Conservation (phyloP, 2,888 invertebrate genomes). For the Drosophila paracracens region DNA sequence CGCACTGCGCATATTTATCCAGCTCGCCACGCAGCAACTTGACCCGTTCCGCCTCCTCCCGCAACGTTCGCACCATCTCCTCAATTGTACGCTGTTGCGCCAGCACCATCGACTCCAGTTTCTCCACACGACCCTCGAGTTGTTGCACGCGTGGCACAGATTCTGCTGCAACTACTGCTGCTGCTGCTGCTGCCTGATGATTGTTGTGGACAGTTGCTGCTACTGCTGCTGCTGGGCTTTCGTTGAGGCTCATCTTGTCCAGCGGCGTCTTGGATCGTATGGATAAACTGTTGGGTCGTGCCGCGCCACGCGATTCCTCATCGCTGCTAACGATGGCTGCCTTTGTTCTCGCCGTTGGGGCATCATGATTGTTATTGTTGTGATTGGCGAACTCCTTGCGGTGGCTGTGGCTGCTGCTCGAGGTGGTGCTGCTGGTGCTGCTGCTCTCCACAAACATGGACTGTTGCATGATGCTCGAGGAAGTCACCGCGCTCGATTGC, state of each 20-base stretch:
- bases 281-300: conserved; percentile 81
- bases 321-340: conserved; percentile 55
- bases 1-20: conserved; percentile 89
- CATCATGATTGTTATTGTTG: conserved; percentile 48
- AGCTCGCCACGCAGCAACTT: conserved; percentile 88
- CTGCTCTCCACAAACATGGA: conserved; percentile 75
- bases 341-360: conserved; percentile 44
- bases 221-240: conserved; percentile 36
- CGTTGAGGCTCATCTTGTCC: conserved; percentile 34
- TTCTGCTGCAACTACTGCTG: conserved; percentile 9
- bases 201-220: conserved; percentile 36
- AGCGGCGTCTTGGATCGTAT: conserved; percentile 84
- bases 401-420: conserved; percentile 55
- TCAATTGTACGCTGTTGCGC: conserved; percentile 87
- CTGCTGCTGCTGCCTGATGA: conserved; percentile 37
- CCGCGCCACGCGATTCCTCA: conserved; percentile 77
- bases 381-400: conserved; percentile 45
- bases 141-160: conserved; percentile 73
- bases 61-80: conserved; percentile 87
- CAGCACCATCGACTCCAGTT: conserved; percentile 82
- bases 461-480: conserved; percentile 78
- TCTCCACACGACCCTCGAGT: conserved; percentile 82
- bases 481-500: conserved; percentile 81
- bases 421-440: conserved; percentile 40
- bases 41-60: conserved; percentile 88